Base-by-base conservation (phyloP, 2,888 invertebrate species). In the Orthosia gothica region DNA sequence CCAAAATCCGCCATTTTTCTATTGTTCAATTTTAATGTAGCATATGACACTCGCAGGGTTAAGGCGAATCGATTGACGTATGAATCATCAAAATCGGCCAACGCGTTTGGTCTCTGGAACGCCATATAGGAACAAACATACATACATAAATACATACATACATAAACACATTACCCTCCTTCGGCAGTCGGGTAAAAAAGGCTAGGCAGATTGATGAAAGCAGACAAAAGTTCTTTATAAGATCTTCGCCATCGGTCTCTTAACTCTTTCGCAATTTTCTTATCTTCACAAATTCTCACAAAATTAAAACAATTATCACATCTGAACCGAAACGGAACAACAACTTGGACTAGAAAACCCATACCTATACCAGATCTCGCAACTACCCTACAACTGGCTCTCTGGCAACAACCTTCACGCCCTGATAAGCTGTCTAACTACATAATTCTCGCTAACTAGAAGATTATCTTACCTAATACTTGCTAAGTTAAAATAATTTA, bases 371-470 rank as follows among this genome's bases (percentile, higher is more conserved):
- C 32, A 9, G 32, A 11, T 76, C 61, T 71, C 9, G 70, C 70
- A 86, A 86, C 58, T 66, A 62, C 62, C 57, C 63, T 71, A 65
- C 45, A 49, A 45, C 20, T 66, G 58, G 45, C 20, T 32, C 18
- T 64, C 55, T 68, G 77, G 68, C 63, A 65, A 15, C 74, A 70
- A 83, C 83, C 85, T 85, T 87, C 85, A 89, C 81, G 87, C 79
- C 65, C 89, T 90, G 82, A 85, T 88, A 81, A 85, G 4, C 52
- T 40, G 58, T 32, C 67, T 84, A 80, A 86, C 74, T 16, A 68
- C 70, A 79, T 74, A 73, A 83, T 79, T 59, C 68, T 62, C 69
- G 61, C 77, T 75, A 81, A 81, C 72, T 84, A 77, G 72, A 23
- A 75, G 71, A 87, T 81, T 78, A 78, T 13, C 16, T 83, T 82